A percentile compares a stretch with the other conserved stretches of the same genome.
These are phyloP conservation scores for Ptychobarbus kaznakovi DNA, from an alignment of 2,797 vertebrate genomes.

Conservation along the genomic window DNA sequence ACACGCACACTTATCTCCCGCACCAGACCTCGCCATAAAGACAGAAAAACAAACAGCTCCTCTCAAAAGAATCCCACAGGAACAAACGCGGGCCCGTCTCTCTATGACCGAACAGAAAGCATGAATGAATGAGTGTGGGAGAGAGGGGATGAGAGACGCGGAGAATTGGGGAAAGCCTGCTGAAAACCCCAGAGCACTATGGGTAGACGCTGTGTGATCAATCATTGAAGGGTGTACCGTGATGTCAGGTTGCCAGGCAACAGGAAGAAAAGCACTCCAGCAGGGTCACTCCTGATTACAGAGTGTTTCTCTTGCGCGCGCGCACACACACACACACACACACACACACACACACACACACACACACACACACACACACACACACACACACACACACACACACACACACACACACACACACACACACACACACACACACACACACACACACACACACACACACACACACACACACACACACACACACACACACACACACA, in stretches of 20 bases:
- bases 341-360: constrained; percentile 4
- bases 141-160: constrained; percentile 23
- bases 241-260: constrained; percentile 80
- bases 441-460: constrained; percentile 4
- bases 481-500: constrained; percentile 38
- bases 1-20: constrained; percentile 49
- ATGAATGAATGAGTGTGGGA: constrained; percentile 36
- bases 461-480: constrained; percentile 22
- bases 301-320: constrained; percentile 37
- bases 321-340: constrained; percentile 38
- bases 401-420: constrained; percentile 30
- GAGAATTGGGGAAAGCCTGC: constrained; percentile 50
- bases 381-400: constrained; percentile 38
- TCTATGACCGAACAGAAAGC: not conserved
- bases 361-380: constrained; percentile 22
- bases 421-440: constrained; percentile 37
- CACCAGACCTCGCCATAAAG: not conserved
- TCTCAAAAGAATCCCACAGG: not conserved
- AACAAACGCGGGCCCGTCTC: not conserved
- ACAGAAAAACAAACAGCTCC: not conserved
- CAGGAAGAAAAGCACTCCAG: constrained; percentile 70
- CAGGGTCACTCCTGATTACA: constrained; percentile 62
- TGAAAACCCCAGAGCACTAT: constrained; percentile 64
- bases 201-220: constrained; percentile 73
- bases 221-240: constrained; percentile 70